These are phyloP conservation scores for Dascyllus trimaculatus DNA, from an alignment of 2,113 vertebrate genomes.

Conservation along the genomic window DNA sequence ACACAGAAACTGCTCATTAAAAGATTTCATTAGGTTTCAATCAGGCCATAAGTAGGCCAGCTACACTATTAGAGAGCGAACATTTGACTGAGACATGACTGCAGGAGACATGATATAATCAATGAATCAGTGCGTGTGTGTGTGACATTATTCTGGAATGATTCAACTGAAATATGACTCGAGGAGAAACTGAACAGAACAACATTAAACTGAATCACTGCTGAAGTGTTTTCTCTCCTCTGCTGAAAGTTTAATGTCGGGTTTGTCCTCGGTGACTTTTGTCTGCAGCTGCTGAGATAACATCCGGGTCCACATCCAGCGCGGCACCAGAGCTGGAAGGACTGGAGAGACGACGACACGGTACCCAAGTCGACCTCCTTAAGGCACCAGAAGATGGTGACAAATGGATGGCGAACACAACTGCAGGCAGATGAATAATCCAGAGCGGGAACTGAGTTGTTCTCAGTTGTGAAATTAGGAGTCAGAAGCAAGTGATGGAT, in stretches of 20 bases:
- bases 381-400: not conserved
- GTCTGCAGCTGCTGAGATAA: conserved; percentile 43
- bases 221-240: conserved; percentile 41
- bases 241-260: conserved; percentile 50
- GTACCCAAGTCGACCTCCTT: conserved; percentile 10
- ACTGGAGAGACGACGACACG: conserved; percentile 20
- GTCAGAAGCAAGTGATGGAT: conserved; percentile 39
- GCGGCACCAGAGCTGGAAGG: conserved; percentile 3
- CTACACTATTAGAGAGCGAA: conserved; percentile 55
- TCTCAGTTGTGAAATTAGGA: conserved; percentile 12
- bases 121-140: conserved; percentile 54
- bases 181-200: conserved; percentile 29
- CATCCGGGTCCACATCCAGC: conserved; percentile 4
- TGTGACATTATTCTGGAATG: conserved; percentile 33
- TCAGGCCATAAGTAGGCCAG: conserved; percentile 70
- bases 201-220: conserved; percentile 59
- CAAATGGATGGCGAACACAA: not conserved
- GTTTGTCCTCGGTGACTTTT: conserved; percentile 46
- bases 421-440: conserved; percentile 37
- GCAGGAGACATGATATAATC: conserved; percentile 72
- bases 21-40: conserved; percentile 78
- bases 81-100: conserved; percentile 72
- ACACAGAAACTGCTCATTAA: conserved; percentile 70
- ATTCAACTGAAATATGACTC: conserved; percentile 55
- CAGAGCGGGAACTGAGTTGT: conserved; percentile 8